Evolutionary conservation across 2,113 vertebrate species (phyloP), one percentile per base, ranked within the genome.

Genomic region (Catharus bicknelli): DNA sequence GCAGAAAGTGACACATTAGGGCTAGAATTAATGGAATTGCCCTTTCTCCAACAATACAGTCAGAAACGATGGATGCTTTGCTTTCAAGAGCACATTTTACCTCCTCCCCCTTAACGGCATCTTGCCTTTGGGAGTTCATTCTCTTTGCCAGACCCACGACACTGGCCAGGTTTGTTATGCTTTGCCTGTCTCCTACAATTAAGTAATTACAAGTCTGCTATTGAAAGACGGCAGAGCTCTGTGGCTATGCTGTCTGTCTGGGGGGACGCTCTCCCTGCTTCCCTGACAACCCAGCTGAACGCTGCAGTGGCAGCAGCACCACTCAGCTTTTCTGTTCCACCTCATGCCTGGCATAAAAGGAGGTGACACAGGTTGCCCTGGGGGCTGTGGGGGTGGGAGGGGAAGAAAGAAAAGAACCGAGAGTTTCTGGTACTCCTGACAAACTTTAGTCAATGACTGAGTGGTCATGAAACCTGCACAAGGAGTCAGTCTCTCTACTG

Each of bases 111-210:
- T 78, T 73, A 76, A 91, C 4, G 1, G 84, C 67, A 67, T 94
- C 63, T 64, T 67, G 53, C 67, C 81, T 93, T 93, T 90, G 91
- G 74, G 91, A 94, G 66, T 82, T 91, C 83, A 83, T 42, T 50
- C 66, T 86, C 68, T 82, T 45, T 86, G 79, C 77, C 76, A 93
- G 85, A 88, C 77, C 63, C 90, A 93, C 5, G 7, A 66, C 70
- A 88, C 69, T 87, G 38, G 76, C 77, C 82, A 90, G 72, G 82
- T 96, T 89, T 90, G 70, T 70, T 91, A 62, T 78, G 79, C 86
- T 90, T 92, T 95, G 95, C 90, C 93, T 93, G 93, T 93, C 92
- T 96, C 83, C 92, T 55, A 68, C 55, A 90, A 95, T 95, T 94
- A 95, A 95, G 88, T 94, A 96, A 96, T 96, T 96, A 95, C 73